Percentiles rank a stretch among this genome's conserved stretches.
phyloP scores from a whole-genome alignment of 2,888 invertebrate species.

The Proisotoma minuta region DNA sequence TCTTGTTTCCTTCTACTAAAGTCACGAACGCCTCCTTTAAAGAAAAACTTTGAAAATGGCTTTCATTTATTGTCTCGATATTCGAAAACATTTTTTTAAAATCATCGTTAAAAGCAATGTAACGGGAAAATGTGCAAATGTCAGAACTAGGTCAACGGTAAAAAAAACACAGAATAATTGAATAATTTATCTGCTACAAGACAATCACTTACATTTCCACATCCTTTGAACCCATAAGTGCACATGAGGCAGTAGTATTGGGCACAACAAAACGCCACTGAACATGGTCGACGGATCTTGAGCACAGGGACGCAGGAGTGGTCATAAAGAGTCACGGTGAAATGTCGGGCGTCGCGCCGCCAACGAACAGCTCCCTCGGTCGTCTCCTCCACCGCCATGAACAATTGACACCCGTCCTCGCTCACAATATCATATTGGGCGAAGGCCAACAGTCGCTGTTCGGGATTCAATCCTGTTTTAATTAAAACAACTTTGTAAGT shows the following conservation, averaged over 20 bases:
- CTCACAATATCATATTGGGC: constrained; percentile 25
- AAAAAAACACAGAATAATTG: background rate
- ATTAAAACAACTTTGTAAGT: too few relatives aligned
- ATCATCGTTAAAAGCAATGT: too few relatives aligned
- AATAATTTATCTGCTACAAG: background rate
- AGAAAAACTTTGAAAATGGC: background rate
- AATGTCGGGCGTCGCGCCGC: constrained; percentile 24
- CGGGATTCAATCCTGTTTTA: background rate
- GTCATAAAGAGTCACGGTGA: constrained; percentile 27
- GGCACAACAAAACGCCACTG: constrained; percentile 15
- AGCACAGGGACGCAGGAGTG: constrained; percentile 22
- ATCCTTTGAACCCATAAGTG: constrained; percentile 24
- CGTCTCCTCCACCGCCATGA: constrained; percentile 19
- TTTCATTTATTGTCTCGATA: background rate
- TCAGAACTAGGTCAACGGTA: too few relatives aligned
- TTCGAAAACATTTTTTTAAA: background rate
- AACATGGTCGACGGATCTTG: constrained; percentile 8
- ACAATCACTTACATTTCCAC: constrained; percentile 24
- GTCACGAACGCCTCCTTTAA: too few relatives aligned
- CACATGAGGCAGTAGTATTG: constrained; percentile 24
- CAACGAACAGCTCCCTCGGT: background rate
- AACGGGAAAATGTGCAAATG: too few relatives aligned
- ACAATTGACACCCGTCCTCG: constrained; percentile 22
- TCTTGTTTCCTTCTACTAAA: background rate
- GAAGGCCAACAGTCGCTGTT: constrained; percentile 12